Evolutionary conservation across 1,140 invertebrate species (phyloP).

Genomic region (Tetramorium simillimum): DNA sequence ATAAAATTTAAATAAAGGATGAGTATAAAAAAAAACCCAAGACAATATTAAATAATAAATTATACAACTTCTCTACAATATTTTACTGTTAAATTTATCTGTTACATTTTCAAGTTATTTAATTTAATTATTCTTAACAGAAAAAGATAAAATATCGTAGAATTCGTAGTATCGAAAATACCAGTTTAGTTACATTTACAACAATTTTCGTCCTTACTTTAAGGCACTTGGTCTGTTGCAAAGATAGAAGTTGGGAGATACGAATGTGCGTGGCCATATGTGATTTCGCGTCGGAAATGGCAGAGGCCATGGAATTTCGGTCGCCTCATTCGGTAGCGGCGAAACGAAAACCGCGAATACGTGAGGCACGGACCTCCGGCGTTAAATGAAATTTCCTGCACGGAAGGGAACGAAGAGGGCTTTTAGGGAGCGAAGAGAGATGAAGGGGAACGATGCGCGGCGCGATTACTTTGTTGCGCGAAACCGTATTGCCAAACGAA

Average conservation of each 20-base stretch:
- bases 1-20: background rate
- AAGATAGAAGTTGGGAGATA: constrained; percentile 2
- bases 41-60: background rate
- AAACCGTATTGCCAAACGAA: constrained; percentile 35
- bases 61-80: background rate
- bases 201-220: background rate
- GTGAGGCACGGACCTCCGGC: background rate
- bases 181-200: background rate
- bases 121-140: background rate
- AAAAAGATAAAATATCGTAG: background rate
- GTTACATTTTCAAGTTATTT: background rate
- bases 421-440: constrained; percentile 5
- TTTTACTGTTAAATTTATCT: background rate
- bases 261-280: background rate
- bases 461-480: constrained; percentile 47
- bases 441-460: background rate
- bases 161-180: background rate
- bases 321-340: background rate
- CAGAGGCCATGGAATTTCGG: constrained; percentile 23
- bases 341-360: constrained; percentile 34
- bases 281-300: background rate
- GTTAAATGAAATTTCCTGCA: constrained; percentile 27
- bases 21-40: background rate
- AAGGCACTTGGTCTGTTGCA: background rate
- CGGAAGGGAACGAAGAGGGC: background rate